Evolutionary conservation across 2,888 invertebrate genomes (phyloP).

Genomic region (Nymphalis urticae): DNA sequence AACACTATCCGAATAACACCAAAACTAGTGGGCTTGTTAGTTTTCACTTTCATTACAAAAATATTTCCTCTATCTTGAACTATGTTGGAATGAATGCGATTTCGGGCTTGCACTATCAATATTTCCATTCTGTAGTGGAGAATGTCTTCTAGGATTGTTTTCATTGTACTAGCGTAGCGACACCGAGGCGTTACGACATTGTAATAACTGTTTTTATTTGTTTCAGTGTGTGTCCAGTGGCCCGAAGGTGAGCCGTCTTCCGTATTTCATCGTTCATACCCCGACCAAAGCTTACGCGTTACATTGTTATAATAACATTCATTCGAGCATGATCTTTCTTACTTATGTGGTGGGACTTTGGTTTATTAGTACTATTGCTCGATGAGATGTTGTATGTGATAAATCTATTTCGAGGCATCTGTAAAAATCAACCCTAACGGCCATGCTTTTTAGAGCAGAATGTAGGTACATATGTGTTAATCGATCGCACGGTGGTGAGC

Average conservation of each 20-base stretch:
- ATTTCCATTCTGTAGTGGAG: conserved; percentile 70
- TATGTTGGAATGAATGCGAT: conserved; percentile 71
- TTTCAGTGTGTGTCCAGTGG: conserved; percentile 95
- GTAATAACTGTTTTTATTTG: conserved; percentile 67
- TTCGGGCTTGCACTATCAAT: conserved; percentile 67
- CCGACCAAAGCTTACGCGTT: conserved; percentile 67
- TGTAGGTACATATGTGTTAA: conserved; percentile 47
- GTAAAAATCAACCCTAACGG: conserved; percentile 54
- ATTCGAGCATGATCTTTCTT: conserved; percentile 75
- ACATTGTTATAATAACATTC: conserved; percentile 72
- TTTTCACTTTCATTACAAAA: conserved; percentile 52
- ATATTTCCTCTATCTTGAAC: conserved; percentile 54
- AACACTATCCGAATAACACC: conserved; percentile 56
- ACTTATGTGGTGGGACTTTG: conserved; percentile 73
- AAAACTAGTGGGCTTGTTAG: conserved; percentile 69
- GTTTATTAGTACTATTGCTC: conserved; percentile 69
- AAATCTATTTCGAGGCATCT: conserved; percentile 62
- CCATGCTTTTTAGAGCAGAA: conserved; percentile 68
- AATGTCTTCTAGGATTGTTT: conserved; percentile 69
- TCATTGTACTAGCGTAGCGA: conserved; percentile 58
- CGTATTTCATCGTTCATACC: conserved; percentile 45
- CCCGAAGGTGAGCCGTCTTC: conserved; percentile 87
- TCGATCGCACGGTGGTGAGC: conserved; percentile 49
- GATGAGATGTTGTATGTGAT: conserved; percentile 61
- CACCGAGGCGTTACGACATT: conserved; percentile 16